Evolutionary conservation across 1,140 invertebrate species (phyloP), one percentile per base, ranked within the genome.

Genomic region (Apis dorsata): DNA sequence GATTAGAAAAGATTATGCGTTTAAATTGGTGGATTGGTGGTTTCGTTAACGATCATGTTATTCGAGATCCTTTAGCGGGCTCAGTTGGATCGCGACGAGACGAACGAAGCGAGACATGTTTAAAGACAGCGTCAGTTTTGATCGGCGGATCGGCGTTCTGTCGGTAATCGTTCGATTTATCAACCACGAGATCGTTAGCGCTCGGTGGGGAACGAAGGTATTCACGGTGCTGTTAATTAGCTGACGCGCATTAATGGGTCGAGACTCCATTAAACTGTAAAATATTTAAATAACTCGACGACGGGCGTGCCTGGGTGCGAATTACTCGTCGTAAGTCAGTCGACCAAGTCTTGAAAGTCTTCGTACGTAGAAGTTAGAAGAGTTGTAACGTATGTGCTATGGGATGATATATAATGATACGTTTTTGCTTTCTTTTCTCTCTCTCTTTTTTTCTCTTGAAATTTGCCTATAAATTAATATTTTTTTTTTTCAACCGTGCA

Each of bases 191-290:
- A 87, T 87, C 86, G 85, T 87, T 87, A 87, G 66, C 85, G 68
- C 44, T 59, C 24, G 17, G 59, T 17, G n/a, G 28, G 76, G 11
- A 21, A 78, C 65, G 59, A 63, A 51, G 57, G 82, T 57, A 85
- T 82, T 53, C 77, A 79, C 80, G 79, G 84, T 83, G 81, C 87
- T 76, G 89, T 86, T 90, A 89, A 89, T 87, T 90, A 92, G 85
- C 89, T 87, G 87, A 91, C 87, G 89, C 86, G 85, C 88, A 90
- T 90, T 89, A 91, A 92, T 90, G 88, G 86, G 80, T 17, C 62
- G 87, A 72, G 86, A 88, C 90, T 87, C 88, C 85, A 90, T 90
- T 91, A 87, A 91, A 90, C 87, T 91, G 90, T 90, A 90, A 90
- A 90, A 91, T 90, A 92, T 91, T 90, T 89, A 91, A 89, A 90